phyloP scores from a whole-genome alignment of 1,140 invertebrate genomes.

The Calliphora vicina region DNA sequence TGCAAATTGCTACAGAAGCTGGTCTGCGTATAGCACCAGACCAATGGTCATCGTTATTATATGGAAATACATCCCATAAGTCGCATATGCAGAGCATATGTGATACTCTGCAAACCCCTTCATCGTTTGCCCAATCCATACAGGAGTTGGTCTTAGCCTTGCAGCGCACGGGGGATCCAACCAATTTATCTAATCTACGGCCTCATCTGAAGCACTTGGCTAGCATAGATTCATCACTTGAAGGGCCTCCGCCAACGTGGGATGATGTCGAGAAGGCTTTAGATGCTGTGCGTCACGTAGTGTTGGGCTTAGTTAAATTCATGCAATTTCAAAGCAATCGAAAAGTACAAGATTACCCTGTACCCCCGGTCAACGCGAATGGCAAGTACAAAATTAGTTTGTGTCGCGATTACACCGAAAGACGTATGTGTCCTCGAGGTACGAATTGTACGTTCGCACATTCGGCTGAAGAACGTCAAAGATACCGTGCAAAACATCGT shows the following conservation, averaged over 20 bases:
- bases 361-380: conserved; percentile 71
- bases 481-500: conserved; percentile 67
- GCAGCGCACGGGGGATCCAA: conserved; percentile 90
- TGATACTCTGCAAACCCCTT: conserved; percentile 90
- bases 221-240: conserved; percentile 81
- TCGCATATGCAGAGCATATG: conserved; percentile 99
- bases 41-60: conserved; percentile 96
- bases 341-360: conserved; percentile 68
- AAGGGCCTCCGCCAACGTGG: conserved; percentile 70
- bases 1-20: conserved; percentile 97
- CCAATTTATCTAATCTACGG: conserved; percentile 79
- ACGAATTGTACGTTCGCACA: conserved; percentile 92
- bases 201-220: conserved; percentile 86
- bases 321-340: conserved; percentile 80
- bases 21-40: conserved; percentile 96
- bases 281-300: conserved; percentile 82
- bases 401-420: conserved; percentile 83
- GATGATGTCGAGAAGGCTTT: conserved; percentile 78
- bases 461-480: conserved; percentile 88
- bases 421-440: conserved; percentile 84
- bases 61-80: conserved; percentile 94
- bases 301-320: conserved; percentile 85
- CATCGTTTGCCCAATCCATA: conserved; percentile 88
- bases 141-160: conserved; percentile 92
- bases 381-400: conserved; percentile 90